phyloP scores from a whole-genome alignment of 2,113 vertebrate genomes.

The Nesogale talazaci region DNA sequence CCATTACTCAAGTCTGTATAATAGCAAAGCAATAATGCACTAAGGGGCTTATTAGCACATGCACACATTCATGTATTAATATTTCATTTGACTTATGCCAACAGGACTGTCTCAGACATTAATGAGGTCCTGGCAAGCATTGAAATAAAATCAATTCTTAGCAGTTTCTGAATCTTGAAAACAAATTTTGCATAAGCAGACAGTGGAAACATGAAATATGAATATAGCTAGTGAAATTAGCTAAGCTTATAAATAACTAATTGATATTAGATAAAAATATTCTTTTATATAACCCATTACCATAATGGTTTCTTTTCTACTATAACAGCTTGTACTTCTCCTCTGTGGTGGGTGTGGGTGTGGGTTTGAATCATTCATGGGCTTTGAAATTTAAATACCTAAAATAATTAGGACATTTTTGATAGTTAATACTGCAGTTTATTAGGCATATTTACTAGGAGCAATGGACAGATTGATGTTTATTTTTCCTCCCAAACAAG shows the following conservation, averaged over 20 bases:
- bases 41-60: constrained; percentile 17
- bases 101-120: constrained; percentile 43
- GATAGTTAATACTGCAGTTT: neutral
- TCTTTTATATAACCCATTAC: constrained; percentile 2
- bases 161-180: constrained; percentile 22
- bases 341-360: neutral
- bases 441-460: neutral
- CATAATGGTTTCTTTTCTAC: neutral
- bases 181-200: constrained; percentile 31
- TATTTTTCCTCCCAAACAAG: neutral
- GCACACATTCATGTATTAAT: constrained; percentile 23
- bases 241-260: constrained; percentile 16
- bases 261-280: constrained; percentile 5
- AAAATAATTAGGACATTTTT: constrained; percentile 12
- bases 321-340: constrained; percentile 4
- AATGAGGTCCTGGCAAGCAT: constrained; percentile 34
- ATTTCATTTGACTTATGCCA: constrained; percentile 48
- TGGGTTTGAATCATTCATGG: neutral
- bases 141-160: constrained; percentile 57
- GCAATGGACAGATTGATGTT: neutral
- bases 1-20: neutral
- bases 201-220: neutral
- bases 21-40: neutral
- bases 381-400: constrained; percentile 17
- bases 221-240: constrained; percentile 40